Evolutionary conservation across 1,140 invertebrate species (phyloP).

Genomic region (Monochamus saltuarius): DNA sequence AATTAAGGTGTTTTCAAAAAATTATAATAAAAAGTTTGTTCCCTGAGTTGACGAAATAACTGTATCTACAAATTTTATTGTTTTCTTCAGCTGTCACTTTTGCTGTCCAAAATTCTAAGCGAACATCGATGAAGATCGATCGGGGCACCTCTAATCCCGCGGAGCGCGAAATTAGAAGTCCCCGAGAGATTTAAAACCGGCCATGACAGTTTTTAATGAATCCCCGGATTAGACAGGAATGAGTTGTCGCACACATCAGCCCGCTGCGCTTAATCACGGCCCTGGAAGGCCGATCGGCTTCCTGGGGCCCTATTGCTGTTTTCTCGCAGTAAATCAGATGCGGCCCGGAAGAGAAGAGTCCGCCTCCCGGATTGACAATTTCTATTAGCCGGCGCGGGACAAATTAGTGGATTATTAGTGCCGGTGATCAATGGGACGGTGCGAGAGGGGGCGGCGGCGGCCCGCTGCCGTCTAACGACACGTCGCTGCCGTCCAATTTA

Average conservation of each 20-base stretch:
- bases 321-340: conserved; percentile 39
- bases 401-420: conserved; percentile 51
- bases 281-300: conserved; percentile 7
- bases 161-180: not conserved
- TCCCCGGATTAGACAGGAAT: not conserved
- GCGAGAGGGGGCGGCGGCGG: conserved; percentile 27
- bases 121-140: too few species aligned
- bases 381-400: conserved; percentile 45
- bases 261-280: not conserved
- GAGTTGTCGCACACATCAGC: too few species aligned
- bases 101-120: too few species aligned
- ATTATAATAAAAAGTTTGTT: too few species aligned
- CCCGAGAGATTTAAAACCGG: not conserved
- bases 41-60: too few species aligned
- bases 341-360: conserved; percentile 22
- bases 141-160: not conserved
- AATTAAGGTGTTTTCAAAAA: too few species aligned
- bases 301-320: conserved; percentile 25
- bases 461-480: conserved; percentile 31
- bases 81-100: too few species aligned
- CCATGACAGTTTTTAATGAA: not conserved
- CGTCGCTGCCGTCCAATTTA: conserved; percentile 48
- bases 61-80: too few species aligned
- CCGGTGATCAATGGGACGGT: conserved; percentile 48
- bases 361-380: conserved; percentile 44